phyloP scores from a whole-genome alignment of 2,797 vertebrate genomes.

The Anabacerthia variegaticeps region DNA sequence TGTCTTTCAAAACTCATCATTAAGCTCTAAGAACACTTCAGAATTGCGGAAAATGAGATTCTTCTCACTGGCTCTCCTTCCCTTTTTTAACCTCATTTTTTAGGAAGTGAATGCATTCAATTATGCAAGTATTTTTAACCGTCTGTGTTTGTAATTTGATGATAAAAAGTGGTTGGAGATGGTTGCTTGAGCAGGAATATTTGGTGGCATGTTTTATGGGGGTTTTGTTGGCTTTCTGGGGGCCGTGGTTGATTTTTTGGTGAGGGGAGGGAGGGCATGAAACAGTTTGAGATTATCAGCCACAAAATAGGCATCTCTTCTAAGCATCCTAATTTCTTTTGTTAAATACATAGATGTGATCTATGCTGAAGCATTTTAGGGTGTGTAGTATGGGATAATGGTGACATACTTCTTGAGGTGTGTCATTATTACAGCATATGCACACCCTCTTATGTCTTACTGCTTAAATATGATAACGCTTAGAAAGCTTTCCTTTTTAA shows the following conservation, averaged over 20 bases:
- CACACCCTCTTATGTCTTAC: constrained; percentile 71
- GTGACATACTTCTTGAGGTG: constrained; percentile 70
- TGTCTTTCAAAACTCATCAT: background rate
- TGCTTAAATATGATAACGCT: constrained; percentile 56
- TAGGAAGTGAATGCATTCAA: background rate
- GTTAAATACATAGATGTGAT: constrained; percentile 18
- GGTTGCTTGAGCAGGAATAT: background rate
- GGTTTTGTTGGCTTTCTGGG: background rate
- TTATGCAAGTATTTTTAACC: background rate
- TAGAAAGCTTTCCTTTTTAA: constrained; percentile 59
- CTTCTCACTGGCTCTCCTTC: background rate
- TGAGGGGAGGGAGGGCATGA: background rate
- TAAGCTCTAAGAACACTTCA: background rate
- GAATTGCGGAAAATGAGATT: background rate
- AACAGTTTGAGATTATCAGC: background rate
- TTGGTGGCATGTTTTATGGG: background rate
- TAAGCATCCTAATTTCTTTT: background rate
- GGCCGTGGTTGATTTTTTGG: background rate
- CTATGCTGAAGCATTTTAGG: constrained; percentile 60
- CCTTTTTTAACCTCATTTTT: background rate
- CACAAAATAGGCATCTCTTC: background rate
- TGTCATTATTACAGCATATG: constrained; percentile 76
- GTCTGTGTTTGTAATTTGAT: background rate
- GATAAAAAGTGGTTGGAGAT: background rate
- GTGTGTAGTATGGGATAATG: constrained; percentile 59